Evolutionary conservation across 64 coral and sea anemone genomes (phyloP).

Genomic region (Dendrophyllia cribrosa): DNA sequence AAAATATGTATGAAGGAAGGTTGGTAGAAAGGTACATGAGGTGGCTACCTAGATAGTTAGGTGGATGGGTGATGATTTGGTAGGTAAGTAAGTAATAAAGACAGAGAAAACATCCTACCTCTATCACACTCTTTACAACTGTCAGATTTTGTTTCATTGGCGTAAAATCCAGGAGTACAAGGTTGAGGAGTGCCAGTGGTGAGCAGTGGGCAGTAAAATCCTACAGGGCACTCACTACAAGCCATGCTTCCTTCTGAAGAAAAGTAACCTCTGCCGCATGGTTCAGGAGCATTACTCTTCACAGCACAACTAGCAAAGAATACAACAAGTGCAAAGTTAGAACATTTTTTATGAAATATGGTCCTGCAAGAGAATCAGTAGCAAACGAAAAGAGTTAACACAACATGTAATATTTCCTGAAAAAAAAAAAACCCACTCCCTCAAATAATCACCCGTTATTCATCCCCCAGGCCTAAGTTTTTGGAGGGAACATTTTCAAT

Average conservation of each 20-base stretch:
- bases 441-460: no score
- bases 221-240: slow-evolving; percentile 62
- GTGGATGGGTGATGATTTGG: no score
- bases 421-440: no score
- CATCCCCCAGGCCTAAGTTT: no score
- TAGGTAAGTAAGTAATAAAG: no score
- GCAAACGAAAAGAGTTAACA: background rate
- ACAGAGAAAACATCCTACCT: slow-evolving; percentile 38
- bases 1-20: no score
- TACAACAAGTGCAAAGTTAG: background rate
- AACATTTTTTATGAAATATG: background rate
- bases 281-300: slow-evolving; percentile 61
- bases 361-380: background rate
- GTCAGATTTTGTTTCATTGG: slow-evolving; percentile 59
- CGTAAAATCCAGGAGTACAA: slow-evolving; percentile 81
- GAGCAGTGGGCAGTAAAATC: slow-evolving; percentile 76
- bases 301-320: slow-evolving; percentile 59
- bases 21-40: no score
- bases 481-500: no score
- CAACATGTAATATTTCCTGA: no score
- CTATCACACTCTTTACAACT: slow-evolving; percentile 77
- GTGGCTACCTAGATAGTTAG: no score
- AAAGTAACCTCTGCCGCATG: slow-evolving; percentile 81
- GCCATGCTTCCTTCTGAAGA: slow-evolving; percentile 54
- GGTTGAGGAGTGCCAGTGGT: slow-evolving; percentile 44